A percentile compares a stretch with the other conserved stretches of the same genome.
phyloP scores from a whole-genome alignment of 2,797 vertebrate genomes.

The Scolopax rusticola region DNA sequence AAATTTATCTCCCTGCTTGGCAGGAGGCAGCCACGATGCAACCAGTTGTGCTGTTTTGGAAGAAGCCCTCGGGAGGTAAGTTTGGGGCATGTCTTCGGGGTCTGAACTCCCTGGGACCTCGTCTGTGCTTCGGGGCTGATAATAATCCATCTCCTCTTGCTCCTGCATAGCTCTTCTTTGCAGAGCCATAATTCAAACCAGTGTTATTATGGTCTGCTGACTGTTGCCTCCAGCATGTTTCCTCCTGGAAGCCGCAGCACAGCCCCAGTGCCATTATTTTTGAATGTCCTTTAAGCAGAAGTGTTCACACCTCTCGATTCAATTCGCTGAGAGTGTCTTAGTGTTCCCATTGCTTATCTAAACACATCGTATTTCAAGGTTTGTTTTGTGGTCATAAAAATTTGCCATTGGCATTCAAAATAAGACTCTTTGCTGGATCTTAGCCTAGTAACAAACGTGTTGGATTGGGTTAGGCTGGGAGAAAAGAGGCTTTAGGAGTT shows the following conservation, averaged over 20 bases:
- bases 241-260: slow-evolving; percentile 3
- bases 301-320: slow-evolving; percentile 45
- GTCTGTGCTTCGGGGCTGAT: not conserved
- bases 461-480: not conserved
- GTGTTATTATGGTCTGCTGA: not conserved
- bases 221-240: not conserved
- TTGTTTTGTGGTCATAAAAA: slow-evolving; percentile 46
- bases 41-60: not conserved
- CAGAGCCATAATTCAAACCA: not conserved
- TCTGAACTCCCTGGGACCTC: not conserved
- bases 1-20: not conserved
- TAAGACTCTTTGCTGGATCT: slow-evolving; percentile 29
- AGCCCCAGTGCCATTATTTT: not conserved
- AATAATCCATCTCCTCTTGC: not conserved
- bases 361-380: slow-evolving; percentile 39
- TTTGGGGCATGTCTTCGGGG: not conserved
- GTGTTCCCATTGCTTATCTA: slow-evolving; percentile 28
- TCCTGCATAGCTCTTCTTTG: not conserved
- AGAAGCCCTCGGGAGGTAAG: not conserved
- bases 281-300: slow-evolving; percentile 10
- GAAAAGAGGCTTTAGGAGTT: not conserved
- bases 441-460: slow-evolving; percentile 3
- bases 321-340: not conserved
- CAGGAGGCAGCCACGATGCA: not conserved
- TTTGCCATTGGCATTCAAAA: slow-evolving; percentile 26